Conservation (phyloP, 23 tunicate genomes). For the Botrylloides violaceus region DNA sequence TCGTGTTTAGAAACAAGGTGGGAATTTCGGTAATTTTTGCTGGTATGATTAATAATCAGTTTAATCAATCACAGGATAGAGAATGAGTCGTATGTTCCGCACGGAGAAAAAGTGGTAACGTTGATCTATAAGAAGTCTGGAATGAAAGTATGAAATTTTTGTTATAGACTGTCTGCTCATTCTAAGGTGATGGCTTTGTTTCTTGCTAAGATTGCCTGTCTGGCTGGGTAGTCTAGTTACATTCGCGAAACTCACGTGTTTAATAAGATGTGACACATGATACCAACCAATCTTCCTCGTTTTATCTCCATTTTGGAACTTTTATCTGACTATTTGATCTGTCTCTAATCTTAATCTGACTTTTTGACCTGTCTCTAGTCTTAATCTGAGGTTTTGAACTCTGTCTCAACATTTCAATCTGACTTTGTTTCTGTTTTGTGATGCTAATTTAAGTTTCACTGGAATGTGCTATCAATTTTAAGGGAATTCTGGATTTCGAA, state of each 20-base stretch:
- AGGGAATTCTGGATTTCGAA: conserved; percentile 77
- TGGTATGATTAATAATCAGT: no score
- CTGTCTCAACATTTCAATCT: not conserved
- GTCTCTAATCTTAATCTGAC: no score
- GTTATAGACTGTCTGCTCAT: not conserved
- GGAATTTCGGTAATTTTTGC: not conserved
- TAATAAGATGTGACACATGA: no score
- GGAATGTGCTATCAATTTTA: conserved; percentile 1
- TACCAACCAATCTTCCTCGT: no score
- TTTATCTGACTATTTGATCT: no score
- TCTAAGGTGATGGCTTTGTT: no score
- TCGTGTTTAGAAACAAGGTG: conserved; percentile 63
- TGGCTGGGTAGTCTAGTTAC: no score
- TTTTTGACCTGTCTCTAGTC: no score
- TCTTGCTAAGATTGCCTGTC: no score
- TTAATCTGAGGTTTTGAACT: not conserved
- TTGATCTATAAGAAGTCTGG: conserved; percentile 19
- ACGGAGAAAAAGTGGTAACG: conserved; percentile 74
- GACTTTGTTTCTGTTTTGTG: not conserved
- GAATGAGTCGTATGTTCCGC: conserved; percentile 69
- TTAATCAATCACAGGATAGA: conserved; percentile 36
- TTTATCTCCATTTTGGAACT: no score
- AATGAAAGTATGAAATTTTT: conserved; percentile 14
- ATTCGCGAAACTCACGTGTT: no score
- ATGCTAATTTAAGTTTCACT: no score